Percentiles rank a stretch among this genome's conserved stretches.
Conservation (phyloP, 2,113 vertebrate genomes). For the Calonectris borealis region DNA sequence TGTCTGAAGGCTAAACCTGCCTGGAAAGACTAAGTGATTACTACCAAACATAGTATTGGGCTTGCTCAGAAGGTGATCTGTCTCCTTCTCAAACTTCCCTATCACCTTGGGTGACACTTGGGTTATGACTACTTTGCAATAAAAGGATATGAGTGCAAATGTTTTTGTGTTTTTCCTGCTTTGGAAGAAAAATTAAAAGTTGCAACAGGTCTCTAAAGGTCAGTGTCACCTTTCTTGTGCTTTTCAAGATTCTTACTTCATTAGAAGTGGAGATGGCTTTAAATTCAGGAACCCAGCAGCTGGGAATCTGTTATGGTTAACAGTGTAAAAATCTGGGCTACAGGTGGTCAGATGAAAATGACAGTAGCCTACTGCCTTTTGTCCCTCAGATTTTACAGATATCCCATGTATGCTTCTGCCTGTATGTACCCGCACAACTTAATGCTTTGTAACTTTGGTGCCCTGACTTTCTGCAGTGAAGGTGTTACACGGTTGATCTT, state of each 20-base stretch:
- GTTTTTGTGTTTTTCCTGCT: fast-evolving
- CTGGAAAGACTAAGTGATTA: neutral
- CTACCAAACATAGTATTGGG: neutral
- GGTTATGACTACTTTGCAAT: neutral
- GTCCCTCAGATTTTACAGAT: neutral
- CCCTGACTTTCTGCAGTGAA: neutral
- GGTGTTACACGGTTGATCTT: fast-evolving
- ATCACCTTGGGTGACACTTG: neutral
- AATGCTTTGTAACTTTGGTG: neutral
- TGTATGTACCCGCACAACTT: neutral
- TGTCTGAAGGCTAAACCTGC: neutral
- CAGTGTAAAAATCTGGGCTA: neutral
- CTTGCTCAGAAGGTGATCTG: neutral
- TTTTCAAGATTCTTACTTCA: neutral
- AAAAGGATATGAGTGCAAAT: neutral
- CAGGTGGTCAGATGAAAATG: neutral
- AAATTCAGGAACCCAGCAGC: neutral
- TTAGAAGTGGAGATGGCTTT: neutral
- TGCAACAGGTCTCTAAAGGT: neutral
- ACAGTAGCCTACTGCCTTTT: neutral
- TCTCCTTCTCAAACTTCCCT: neutral
- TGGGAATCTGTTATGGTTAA: neutral
- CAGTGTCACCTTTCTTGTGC: neutral
- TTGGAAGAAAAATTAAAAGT: neutral
- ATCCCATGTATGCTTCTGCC: neutral